phyloP scores from a whole-genome alignment of 2,797 vertebrate genomes.

The Pyrocephalus nanus region DNA sequence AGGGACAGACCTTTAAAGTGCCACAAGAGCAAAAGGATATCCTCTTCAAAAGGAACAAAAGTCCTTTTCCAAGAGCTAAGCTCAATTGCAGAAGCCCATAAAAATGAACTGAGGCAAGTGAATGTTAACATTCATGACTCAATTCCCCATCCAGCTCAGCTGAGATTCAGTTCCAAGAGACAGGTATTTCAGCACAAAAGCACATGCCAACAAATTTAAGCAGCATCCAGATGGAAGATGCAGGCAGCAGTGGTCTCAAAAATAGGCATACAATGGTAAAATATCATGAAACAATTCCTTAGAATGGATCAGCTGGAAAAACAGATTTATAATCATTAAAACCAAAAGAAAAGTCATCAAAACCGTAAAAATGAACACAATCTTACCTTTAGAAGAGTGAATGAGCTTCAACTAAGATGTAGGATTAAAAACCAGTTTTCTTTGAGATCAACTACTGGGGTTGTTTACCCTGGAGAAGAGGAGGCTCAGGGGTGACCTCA shows the following conservation, averaged over 20 bases:
- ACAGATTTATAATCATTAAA: background rate
- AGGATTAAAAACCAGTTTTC: background rate
- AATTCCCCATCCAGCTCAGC: background rate
- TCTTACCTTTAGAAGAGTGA: background rate
- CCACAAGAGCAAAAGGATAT: slow-evolving; percentile 46
- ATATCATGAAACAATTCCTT: background rate
- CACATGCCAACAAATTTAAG: background rate
- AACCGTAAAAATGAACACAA: background rate
- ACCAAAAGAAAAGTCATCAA: background rate
- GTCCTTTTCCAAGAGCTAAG: background rate
- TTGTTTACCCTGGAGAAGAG: too few species aligned
- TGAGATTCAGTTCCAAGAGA: slow-evolving; percentile 19
- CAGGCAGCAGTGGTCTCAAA: background rate
- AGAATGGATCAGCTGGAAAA: slow-evolving; percentile 11
- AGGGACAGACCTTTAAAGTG: slow-evolving; percentile 33
- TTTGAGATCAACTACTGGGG: background rate
- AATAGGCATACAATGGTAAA: background rate
- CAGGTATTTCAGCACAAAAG: slow-evolving; percentile 31
- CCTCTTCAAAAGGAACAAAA: slow-evolving; percentile 8
- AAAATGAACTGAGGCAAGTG: background rate
- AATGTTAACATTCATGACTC: slow-evolving; percentile 14
- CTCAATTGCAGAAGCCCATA: background rate
- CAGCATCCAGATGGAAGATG: background rate
- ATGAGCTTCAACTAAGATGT: background rate
- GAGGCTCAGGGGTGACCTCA: too few species aligned